Evolutionary conservation across 2,888 invertebrate species (phyloP), one percentile per base, ranked within the genome.

Genomic region (Linyphia triangularis): DNA sequence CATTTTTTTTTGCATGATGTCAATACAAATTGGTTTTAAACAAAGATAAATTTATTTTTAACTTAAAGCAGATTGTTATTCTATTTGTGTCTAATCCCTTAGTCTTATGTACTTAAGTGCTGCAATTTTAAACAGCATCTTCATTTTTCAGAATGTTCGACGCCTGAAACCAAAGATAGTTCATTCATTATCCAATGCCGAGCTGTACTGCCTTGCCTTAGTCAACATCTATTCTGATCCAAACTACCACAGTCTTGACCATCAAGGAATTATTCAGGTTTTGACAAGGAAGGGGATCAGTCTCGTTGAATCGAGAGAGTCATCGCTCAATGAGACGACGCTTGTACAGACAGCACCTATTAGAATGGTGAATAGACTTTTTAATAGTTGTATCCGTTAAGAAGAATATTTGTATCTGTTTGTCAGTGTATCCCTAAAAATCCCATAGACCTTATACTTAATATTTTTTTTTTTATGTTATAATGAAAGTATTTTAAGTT

Each of bases 151-250:
- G 86, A 86, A 81, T 51, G 28, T 81, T 43, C 65, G 86, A 6
- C 72, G 86, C 93, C 94, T 98, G 91, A 98, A 98, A 93, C 98
- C 98, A 78, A 96, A 96, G 92, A 96, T 99, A 92, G 96, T 96
- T 90, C 97, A 97, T 91, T 95, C 96, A 77, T 94, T 99, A 92
- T 97, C 98, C 91, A 98, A 96, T 94, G 98, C 98, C 91, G 98
- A 98, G 93, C 94, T 98, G 90, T 98, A 98, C 94, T 98, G 98
- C 94, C 94, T 96, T 93, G 97, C 98, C 88, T 94, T 98, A 93
- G 96, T 97, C 92, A 97, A 97, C 94, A 96, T 98, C 94, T 98
- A 98, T 94, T 96, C 97, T 90, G 98, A 98, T 94, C 98, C 97
- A 89, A 97, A 97, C 94, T 98, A 97, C 94, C 96, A 97, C 95